Evolutionary conservation across 2,888 invertebrate genomes (phyloP), one percentile per base, ranked within the genome.

Genomic region (Cosmia trapezina): DNA sequence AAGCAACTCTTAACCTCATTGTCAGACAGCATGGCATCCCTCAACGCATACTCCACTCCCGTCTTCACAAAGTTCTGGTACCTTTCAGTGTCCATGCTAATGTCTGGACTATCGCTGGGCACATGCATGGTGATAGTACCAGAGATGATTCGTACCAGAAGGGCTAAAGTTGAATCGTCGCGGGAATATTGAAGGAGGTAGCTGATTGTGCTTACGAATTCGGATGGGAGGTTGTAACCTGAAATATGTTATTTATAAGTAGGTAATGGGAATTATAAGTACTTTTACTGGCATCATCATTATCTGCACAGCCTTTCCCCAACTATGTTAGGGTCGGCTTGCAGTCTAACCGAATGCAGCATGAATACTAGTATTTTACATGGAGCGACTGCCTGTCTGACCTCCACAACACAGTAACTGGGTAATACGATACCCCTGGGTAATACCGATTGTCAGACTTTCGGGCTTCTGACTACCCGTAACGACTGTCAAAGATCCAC

Each of bases 221-320:
- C 96, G 0, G 97, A 96, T 0, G 97, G 97, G 82, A 97, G 96
- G 70, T 96, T 96, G 85, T 97, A 96, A 79, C 97, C 97, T 94
- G 94, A 41, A 78, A 76, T 53, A 33, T 37, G 6, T 17, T 14
- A 33, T 9, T 41, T 41, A 37, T 37, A 4, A 37, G 37, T 37
- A 41, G 8, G 4, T 37, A 37, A 37, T 5, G 37, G 37, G 37
- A 37, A 37, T 37, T 37, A 37, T 37, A 37, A 37, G 37, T 37
- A 37, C 37, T 37, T 37, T 37, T 37, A 37, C 6, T 37, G 4
- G 37, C 4, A 37, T 37, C n/a, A n/a, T n/a, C n/a, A n/a, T n/a
- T n/a, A n/a, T n/a, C n/a, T n/a, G n/a, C n/a, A n/a, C n/a, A n/a
- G n/a, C n/a, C n/a, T n/a, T n/a, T n/a, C n/a, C n/a, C n/a, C n/a